Conservation (phyloP, 1,140 invertebrate species). For the Ceratina calcarata region DNA sequence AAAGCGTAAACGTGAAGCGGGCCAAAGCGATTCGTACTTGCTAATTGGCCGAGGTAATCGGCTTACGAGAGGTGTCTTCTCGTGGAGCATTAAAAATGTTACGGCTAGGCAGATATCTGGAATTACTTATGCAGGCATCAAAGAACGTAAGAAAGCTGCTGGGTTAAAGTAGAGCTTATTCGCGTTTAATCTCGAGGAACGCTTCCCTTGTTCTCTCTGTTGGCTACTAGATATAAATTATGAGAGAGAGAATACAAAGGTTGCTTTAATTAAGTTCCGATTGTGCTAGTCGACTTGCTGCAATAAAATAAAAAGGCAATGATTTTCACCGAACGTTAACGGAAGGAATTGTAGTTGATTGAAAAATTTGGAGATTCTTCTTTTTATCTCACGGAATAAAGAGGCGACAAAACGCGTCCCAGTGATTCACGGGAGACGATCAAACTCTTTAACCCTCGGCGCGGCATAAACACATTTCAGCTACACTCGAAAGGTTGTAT, state of each 20-base stretch:
- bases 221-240: too few species aligned
- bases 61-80: background rate
- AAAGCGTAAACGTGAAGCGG: too few species aligned
- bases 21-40: background rate
- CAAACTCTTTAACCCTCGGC: background rate
- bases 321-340: too few species aligned
- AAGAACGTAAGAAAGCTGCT: background rate
- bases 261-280: background rate
- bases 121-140: background rate
- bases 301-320: too few species aligned
- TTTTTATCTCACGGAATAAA: background rate
- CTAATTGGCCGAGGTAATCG: constrained; percentile 1
- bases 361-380: too few species aligned
- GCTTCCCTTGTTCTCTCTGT: background rate
- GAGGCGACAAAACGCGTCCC: background rate
- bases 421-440: constrained; percentile 1
- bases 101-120: background rate
- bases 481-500: background rate
- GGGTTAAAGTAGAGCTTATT: background rate
- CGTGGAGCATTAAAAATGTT: background rate
- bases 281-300: too few species aligned
- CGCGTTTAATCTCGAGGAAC: constrained; percentile 17
- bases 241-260: too few species aligned
- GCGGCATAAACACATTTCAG: constrained; percentile 14
- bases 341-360: too few species aligned